A percentile compares a stretch with the other conserved stretches of the same genome.
Conservation (phyloP, 2,888 invertebrate genomes). For the Ctena decussata region DNA sequence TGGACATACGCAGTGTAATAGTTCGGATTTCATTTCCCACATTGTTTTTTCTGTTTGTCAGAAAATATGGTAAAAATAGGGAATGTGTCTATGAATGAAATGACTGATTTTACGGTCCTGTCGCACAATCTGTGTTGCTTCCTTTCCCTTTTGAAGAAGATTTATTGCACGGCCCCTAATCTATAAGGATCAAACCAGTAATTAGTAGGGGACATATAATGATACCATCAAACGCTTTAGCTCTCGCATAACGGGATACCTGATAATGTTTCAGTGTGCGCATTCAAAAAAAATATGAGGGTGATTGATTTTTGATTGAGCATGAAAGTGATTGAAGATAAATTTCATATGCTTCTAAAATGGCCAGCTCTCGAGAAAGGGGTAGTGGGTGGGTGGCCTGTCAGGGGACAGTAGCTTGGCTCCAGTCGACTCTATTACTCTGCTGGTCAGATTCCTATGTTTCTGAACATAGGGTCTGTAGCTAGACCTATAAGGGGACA, state of each 20-base stretch:
- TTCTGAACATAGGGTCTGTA: no score
- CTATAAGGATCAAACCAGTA: constrained; percentile 19
- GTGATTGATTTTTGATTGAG: constrained; percentile 47
- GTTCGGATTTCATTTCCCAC: no score
- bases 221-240: constrained; percentile 56
- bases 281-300: neutral
- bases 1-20: no score
- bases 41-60: neutral
- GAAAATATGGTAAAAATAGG: neutral
- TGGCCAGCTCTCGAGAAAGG: no score
- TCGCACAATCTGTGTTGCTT: constrained; percentile 34
- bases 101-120: neutral
- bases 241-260: constrained; percentile 54
- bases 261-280: neutral
- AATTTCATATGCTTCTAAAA: no score
- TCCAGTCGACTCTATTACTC: no score
- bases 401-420: no score
- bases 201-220: constrained; percentile 45
- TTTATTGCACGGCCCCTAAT: neutral
- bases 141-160: constrained; percentile 27
- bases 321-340: constrained; percentile 38
- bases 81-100: neutral
- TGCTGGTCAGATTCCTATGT: no score
- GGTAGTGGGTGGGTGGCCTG: no score
- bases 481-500: no score